These are phyloP conservation scores for Darevskia nairensis DNA, from an alignment of 2,797 vertebrate genomes.

Conservation along the genomic window DNA sequence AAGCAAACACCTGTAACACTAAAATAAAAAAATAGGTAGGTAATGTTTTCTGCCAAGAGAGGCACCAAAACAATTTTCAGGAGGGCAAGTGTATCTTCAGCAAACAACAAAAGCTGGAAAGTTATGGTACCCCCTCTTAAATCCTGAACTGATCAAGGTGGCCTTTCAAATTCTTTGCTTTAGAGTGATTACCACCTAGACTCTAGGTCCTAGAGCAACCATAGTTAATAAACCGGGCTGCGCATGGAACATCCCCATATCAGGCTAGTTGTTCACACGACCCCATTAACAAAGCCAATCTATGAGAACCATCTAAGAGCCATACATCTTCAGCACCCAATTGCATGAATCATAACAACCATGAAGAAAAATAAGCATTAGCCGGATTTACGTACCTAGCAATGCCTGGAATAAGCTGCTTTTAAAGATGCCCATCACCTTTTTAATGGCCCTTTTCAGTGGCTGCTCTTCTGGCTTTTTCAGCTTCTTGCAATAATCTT, in stretches of 20 bases:
- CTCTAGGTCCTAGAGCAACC: not conserved
- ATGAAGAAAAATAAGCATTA: not conserved
- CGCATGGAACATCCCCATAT: not conserved
- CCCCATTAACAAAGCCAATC: not conserved
- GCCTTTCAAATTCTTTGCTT: no score
- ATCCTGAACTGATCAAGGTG: no score
- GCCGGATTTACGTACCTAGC: constrained; percentile 86
- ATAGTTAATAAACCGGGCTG: not conserved
- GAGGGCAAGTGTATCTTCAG: no score
- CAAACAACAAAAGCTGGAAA: no score
- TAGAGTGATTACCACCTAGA: not conserved
- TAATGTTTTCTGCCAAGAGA: no score
- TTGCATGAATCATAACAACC: not conserved
- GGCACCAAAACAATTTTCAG: no score
- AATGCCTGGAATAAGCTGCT: constrained; percentile 96
- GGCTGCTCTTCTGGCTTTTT: constrained; percentile 90
- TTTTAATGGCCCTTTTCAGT: constrained; percentile 91
- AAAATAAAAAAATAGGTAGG: no score
- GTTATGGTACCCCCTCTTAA: no score
- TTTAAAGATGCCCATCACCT: constrained; percentile 93
- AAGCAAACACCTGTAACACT: no score
- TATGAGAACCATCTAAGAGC: not conserved
- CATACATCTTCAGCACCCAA: not conserved
- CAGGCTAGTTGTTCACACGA: not conserved
- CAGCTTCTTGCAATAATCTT: constrained; percentile 93